Base-by-base conservation (phyloP, 2,888 invertebrate species). In the Phrixothrix hirtus region DNA sequence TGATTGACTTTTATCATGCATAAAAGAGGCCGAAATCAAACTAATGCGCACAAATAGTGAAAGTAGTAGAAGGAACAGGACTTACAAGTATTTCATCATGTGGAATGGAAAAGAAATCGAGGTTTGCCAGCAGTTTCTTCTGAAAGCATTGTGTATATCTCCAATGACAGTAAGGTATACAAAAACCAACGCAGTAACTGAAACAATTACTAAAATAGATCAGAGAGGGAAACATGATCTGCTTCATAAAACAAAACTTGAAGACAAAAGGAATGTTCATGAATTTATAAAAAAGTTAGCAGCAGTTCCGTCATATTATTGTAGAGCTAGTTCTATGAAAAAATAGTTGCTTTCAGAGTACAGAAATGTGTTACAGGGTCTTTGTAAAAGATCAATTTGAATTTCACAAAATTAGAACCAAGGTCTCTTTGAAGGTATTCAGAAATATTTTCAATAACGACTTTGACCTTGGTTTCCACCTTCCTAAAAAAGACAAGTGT, bases 301-400 rank as follows among this genome's bases (percentile, higher is more conserved):
- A 10, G 41, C 29, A 30, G 31, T 41, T 29, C 41, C 29, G 9
- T 41, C 29, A 15, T 30, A 41, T 30, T 41, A 41, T 15, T 41
- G 30, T 41, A 13, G 41, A 11, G 30, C 27, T 13, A 29, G 15
- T n/a, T 30, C 41, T 10, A 7, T 11, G 30, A 2, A 12, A 15
- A 41, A 30, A 27, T 30, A 37, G n/a, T 37, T 37, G 17, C 12
- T 26, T 2, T 10, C 17, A 1, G 10, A 37, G n/a, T 37, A 26
- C 10, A 15, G 31, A 41, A 41, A 41, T 30, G 27, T 13, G n/a
- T 26, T 39, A 29, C 12, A 26, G 27, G 14, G 25, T 29, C 13
- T 29, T 29, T 39, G 27, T 14, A 6, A 29, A 39, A 39, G 10
- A 36, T 21, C 36, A 36, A 11, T 14, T 26, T 14, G 9, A 9